Conservation (phyloP, 2,113 vertebrate species). For the Eudyptes chrysolophus region DNA sequence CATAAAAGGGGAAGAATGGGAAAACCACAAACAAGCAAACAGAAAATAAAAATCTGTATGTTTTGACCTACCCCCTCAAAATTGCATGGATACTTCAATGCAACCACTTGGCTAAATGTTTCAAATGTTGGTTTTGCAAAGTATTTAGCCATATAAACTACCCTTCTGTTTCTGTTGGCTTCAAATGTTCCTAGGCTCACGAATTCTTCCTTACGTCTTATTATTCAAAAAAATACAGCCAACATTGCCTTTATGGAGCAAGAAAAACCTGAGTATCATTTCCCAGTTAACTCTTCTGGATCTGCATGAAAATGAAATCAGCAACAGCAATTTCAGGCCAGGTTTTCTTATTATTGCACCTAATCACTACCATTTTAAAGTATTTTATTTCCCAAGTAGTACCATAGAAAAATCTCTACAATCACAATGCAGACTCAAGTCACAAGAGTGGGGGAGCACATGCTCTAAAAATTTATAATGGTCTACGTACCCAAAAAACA, state of each 20-base stretch:
- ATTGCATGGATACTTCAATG: not conserved
- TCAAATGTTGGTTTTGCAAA: constrained; percentile 39
- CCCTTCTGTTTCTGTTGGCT: constrained; percentile 50
- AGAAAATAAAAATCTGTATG: not conserved
- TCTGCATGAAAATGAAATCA: not conserved
- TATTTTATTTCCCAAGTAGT: not conserved
- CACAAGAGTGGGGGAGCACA: not conserved
- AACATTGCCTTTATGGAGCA: constrained; percentile 6
- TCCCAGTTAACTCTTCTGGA: constrained; percentile 5
- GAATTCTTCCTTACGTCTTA: not conserved
- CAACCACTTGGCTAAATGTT: constrained; percentile 12
- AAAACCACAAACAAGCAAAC: constrained; percentile 29
- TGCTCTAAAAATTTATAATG: not conserved
- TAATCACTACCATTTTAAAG: not conserved
- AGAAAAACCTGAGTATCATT: not conserved
- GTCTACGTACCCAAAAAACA: not conserved
- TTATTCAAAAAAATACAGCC: constrained; percentile 19
- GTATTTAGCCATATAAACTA: constrained; percentile 22
- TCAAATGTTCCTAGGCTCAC: not conserved
- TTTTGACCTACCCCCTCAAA: not conserved
- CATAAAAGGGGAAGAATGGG: constrained; percentile 15
- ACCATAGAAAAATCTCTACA: not conserved
- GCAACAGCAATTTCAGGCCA: not conserved
- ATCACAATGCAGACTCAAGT: not conserved
- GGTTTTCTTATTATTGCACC: not conserved